Base-by-base conservation (phyloP, 2,888 invertebrate genomes). In the Pollenia labialis region DNA sequence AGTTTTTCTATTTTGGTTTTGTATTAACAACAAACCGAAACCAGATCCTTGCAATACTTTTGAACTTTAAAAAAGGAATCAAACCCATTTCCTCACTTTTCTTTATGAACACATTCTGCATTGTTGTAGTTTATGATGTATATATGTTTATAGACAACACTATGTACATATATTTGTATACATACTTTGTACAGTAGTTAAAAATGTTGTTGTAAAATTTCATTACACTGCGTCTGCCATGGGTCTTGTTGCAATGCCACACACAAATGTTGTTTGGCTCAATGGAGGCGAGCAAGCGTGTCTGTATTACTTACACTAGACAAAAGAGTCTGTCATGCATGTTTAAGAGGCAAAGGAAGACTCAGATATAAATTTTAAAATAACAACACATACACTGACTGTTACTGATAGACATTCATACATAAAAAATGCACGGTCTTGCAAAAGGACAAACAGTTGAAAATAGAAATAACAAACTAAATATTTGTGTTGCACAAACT, bases 211-310 rank as follows among this genome's bases (percentile, higher is more conserved):
- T 54, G 32, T 16, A 18, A 64, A 14, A 42, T 62, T 75, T 64
- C 44, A 50, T 76, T 64, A 46, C 32, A 54, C 64, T 71, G n/a
- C 54, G 69, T 81, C 81, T 74, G 81, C 42, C 69, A 64, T 32
- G 71, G 77, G 46, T 58, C 46, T 60, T 69, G 58, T 88, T 82
- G 60, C 62, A 75, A 88, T 88, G 81, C 81, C 52, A 58, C 44
- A 75, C 88, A 88, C 88, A 85, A 85, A 85, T 85, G 77, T 88
- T 89, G 81, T 88, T 81, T 87, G 56, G 68, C 80, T 69, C 84
- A 60, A 44, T 44, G 81, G 77, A 77, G 62, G 72, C 68, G 12
- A 68, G 44, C 62, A 76, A 72, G 48, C 76, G 71, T 85, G 71
- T 74, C 76, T 50, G 81, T 76, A 72, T 85, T 81, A 81, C 85